Evolutionary conservation across 2,888 invertebrate genomes (phyloP).

Genomic region (Lepetodrilus schrolli): DNA sequence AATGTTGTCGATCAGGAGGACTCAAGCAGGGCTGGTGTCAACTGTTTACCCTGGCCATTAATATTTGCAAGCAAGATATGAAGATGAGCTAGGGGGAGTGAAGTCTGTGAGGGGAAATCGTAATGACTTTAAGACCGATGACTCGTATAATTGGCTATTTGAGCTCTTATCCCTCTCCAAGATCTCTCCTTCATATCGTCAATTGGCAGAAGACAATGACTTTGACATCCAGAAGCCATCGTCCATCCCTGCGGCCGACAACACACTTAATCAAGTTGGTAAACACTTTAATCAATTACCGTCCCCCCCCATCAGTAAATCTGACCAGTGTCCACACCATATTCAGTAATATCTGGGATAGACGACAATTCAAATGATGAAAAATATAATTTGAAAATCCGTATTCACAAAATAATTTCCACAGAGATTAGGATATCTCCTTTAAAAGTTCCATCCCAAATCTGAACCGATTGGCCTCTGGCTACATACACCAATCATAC

Average conservation of each 20-base stretch:
- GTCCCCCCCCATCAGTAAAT: not conserved
- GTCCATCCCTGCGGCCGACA: not conserved
- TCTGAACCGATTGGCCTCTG: not conserved
- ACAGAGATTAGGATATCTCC: not conserved
- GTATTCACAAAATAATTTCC: not conserved
- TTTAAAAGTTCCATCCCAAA: not conserved
- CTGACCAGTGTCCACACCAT: not conserved
- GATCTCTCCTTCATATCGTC: not conserved
- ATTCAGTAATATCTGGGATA: too few relatives aligned
- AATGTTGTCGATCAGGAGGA: not conserved
- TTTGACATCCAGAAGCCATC: not conserved
- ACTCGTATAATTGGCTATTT: slow-evolving; percentile 14
- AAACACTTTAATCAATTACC: slow-evolving; percentile 13
- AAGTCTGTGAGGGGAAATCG: not conserved
- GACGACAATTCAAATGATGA: not conserved
- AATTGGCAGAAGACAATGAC: not conserved
- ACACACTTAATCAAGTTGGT: slow-evolving; percentile 19
- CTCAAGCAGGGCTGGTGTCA: not conserved
- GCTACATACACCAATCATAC: slow-evolving; percentile 6
- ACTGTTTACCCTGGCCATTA: not conserved
- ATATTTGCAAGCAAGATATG: not conserved
- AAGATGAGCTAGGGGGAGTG: not conserved
- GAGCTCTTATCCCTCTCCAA: not conserved
- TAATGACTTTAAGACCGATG: slow-evolving; percentile 15
- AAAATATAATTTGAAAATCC: not conserved